Evolutionary conservation across 2,113 vertebrate genomes (phyloP), one percentile per base, ranked within the genome.

Genomic region (Charina bottae): DNA sequence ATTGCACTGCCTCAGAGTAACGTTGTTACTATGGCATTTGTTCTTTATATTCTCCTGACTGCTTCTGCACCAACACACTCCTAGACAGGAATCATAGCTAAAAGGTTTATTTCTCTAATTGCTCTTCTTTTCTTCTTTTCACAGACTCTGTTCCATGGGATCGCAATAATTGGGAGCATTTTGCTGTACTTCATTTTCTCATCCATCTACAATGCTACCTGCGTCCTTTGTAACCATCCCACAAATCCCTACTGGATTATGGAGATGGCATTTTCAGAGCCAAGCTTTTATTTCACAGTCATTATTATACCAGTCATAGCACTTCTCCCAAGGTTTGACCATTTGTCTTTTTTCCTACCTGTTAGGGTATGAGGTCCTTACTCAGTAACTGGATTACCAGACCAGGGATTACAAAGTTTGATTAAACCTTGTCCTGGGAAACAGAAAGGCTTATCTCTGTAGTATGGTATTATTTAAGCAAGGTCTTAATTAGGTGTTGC

Each of bases 281-380:
- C 98, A 86, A 96, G 93, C 24, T 99, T 99, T 97, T 99, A 99
- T 94, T 96, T 99, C 0, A 85, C 99, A 89, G 99, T 98, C 94
- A 89, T 98, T 78, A 94, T 99, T 93, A 98, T 98, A 0, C 98
- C 98, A 0, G 95, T 97, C 42, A 92, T 96, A 4, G 99, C 99
- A 0, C 98, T 99, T 87, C 88, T 99, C 86, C 99, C 99, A 92
- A 99, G 98, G 99, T 99, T 97, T 91, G 95, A 5, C 24, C 23
- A 23, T 54, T 64, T 54, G n/a, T 1, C 10, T 85, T 26, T 0
- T 12, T 87, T 83, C 37, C 0, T 5, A 89, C n/a, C 60, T 62
- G 54, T 92, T 83, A 46, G 5, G 19, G 46, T 49, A 78, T 24
- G 8, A 49, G 15, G 3, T 37, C 53, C 33, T 42, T 87, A 7